These are phyloP conservation scores for Isurus oxyrinchus DNA, from an alignment of 2,113 vertebrate species.

Conservation along the genomic window DNA sequence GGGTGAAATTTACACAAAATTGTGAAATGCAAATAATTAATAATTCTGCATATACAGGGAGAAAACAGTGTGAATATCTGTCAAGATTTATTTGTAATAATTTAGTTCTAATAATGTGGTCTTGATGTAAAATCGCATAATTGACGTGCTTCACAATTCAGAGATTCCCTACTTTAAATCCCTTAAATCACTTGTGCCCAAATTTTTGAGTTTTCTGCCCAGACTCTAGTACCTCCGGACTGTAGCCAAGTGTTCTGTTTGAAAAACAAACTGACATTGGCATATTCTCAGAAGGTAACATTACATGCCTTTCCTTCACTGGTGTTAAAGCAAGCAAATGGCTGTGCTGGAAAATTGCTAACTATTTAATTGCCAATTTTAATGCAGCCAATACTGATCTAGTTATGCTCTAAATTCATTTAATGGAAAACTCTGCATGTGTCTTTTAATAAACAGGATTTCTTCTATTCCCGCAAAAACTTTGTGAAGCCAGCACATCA, in stretches of 20 bases:
- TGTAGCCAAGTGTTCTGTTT: neutral
- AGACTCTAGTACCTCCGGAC: neutral
- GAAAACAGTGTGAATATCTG: neutral
- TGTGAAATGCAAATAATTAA: neutral
- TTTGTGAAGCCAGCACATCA: slow-evolving; percentile 99
- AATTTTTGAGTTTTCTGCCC: neutral
- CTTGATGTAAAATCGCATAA: neutral
- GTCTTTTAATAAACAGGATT: slow-evolving; percentile 67
- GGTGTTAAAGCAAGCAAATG: neutral
- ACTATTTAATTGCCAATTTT: neutral
- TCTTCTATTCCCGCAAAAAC: slow-evolving; percentile 99
- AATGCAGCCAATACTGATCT: neutral
- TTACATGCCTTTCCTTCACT: neutral
- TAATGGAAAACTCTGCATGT: neutral
- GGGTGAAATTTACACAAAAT: neutral
- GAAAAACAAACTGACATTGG: neutral
- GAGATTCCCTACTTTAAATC: neutral
- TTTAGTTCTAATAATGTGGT: neutral
- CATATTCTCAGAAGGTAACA: neutral
- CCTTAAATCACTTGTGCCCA: neutral
- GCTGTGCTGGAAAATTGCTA: neutral
- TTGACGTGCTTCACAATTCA: neutral
- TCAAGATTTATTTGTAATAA: neutral
- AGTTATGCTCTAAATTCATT: neutral
- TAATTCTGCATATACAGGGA: neutral